Evolutionary conservation across 2,113 vertebrate genomes (phyloP).

Genomic region (Planiliza haematocheilus): DNA sequence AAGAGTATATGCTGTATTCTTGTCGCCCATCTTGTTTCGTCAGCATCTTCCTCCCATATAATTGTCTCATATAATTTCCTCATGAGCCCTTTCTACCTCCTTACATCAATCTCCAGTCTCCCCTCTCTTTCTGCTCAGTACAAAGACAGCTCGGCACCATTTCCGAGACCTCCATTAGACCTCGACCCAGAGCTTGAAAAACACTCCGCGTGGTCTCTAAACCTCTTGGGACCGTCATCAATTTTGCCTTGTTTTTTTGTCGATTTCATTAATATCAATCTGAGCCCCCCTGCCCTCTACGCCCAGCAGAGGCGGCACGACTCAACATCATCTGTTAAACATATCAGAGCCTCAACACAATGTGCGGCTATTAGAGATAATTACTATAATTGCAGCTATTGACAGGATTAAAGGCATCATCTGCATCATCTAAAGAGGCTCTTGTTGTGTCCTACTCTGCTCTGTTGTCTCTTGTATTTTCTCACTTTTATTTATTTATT

Average conservation of each 20-base stretch:
- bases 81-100: constrained; percentile 13
- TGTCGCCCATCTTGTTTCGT: constrained; percentile 8
- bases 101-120: constrained; percentile 27
- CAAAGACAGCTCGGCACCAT: constrained; percentile 43
- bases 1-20: background rate
- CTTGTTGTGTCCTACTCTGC: constrained; percentile 60
- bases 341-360: constrained; percentile 80
- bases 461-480: constrained; percentile 57
- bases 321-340: constrained; percentile 79
- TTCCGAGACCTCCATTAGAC: constrained; percentile 52
- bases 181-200: constrained; percentile 50
- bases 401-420: constrained; percentile 86
- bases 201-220: constrained; percentile 8
- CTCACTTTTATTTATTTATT: background rate
- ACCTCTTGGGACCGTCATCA: constrained; percentile 46
- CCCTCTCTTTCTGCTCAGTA: constrained; percentile 3
- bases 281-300: constrained; percentile 45
- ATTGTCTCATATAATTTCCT: constrained; percentile 40
- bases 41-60: constrained; percentile 6
- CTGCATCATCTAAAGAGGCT: constrained; percentile 78
- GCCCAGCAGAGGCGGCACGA: constrained; percentile 58
- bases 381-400: constrained; percentile 87
- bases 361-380: constrained; percentile 82
- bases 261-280: constrained; percentile 75
- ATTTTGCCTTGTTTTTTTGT: constrained; percentile 63